Conservation (phyloP, 1,140 invertebrate species). For the Saccostrea glomerata region DNA sequence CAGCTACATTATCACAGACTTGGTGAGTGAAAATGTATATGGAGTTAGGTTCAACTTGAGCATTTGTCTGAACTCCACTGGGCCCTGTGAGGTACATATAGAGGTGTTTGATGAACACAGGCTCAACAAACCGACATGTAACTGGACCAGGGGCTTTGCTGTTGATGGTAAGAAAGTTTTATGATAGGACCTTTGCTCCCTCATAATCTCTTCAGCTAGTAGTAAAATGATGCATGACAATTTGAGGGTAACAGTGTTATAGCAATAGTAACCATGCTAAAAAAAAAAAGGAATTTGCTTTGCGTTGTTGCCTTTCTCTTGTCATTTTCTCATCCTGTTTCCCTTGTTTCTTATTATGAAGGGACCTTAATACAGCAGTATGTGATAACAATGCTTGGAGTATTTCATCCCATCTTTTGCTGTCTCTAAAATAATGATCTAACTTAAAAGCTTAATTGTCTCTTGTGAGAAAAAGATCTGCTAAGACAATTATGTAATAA, state of each 20-base stretch:
- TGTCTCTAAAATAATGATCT: too few relatives aligned
- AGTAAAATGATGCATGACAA: too few relatives aligned
- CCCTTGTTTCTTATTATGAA: background rate
- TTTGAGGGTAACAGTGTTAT: too few relatives aligned
- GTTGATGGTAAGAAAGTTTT: slow-evolving; percentile 20
- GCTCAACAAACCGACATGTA: slow-evolving; percentile 39
- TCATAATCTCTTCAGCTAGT: too few relatives aligned
- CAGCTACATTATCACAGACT: slow-evolving; percentile 44
- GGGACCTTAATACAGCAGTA: background rate
- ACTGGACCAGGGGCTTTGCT: slow-evolving; percentile 46
- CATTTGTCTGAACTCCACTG: slow-evolving; percentile 45
- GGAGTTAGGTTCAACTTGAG: slow-evolving; percentile 39
- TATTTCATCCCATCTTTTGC: too few relatives aligned
- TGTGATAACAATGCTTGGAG: background rate
- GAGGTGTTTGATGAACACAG: slow-evolving; percentile 33
- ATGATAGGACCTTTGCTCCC: too few relatives aligned
- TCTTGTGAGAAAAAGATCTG: too few relatives aligned
- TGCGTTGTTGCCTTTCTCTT: background rate
- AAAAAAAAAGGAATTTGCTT: too few relatives aligned
- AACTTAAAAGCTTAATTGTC: too few relatives aligned
- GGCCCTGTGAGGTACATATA: slow-evolving; percentile 36
- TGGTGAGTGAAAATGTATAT: slow-evolving; percentile 39
- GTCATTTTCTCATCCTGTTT: background rate
- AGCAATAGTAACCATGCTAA: too few relatives aligned
- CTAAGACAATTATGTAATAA: background rate